Evolutionary conservation across 2,113 vertebrate genomes (phyloP), one percentile per base, ranked within the genome.

Genomic region (Turnix velox): DNA sequence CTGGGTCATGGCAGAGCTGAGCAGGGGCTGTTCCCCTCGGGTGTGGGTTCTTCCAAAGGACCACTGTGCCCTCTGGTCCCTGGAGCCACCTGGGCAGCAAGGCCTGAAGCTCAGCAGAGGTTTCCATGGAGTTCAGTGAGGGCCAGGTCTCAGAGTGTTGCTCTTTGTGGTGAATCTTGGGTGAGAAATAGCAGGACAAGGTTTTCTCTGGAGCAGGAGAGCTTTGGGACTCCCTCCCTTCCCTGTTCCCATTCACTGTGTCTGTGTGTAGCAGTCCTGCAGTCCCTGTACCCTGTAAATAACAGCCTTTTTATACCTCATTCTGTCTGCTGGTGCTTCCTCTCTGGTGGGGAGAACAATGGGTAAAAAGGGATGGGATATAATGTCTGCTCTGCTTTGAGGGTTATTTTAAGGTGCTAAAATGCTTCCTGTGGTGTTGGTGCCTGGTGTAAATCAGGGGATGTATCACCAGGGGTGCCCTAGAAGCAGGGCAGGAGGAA

Each of bases 1-100:
- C 54, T 8, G 17, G n/a, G 59, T 20, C 6, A 1, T 39, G 3
- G 54, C 13, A 9, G 22, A 27, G 48, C 12, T 16, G 0, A 0
- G 23, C 16, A 10, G 45, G 10, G 24, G 5, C 81, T 55, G 17
- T 12, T 55, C 48, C 49, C 30, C 9, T 20, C 22, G 12, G 8
- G 46, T 14, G 31, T 0, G 1, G 9, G 19, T 15, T 71, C 65
- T 67, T 37, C 72, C 67, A n/a, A 68, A 17, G 61, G 37, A n/a
- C 54, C 7, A 0, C 55, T 9, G 17, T 33, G 49, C 51, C 71
- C n/a, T 37, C 23, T 12, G 3, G 18, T 23, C 69, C 46, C 2
- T 6, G 23, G 46, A n/a, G 57, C 4, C 31, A 4, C 54, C n/a
- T n/a, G n/a, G n/a, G n/a, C n/a, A n/a, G n/a, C n/a, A n/a, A n/a